A percentile compares a stretch with the other conserved stretches of the same genome.
Conservation (phyloP, 1,140 invertebrate genomes). For the Heliconius himera region DNA sequence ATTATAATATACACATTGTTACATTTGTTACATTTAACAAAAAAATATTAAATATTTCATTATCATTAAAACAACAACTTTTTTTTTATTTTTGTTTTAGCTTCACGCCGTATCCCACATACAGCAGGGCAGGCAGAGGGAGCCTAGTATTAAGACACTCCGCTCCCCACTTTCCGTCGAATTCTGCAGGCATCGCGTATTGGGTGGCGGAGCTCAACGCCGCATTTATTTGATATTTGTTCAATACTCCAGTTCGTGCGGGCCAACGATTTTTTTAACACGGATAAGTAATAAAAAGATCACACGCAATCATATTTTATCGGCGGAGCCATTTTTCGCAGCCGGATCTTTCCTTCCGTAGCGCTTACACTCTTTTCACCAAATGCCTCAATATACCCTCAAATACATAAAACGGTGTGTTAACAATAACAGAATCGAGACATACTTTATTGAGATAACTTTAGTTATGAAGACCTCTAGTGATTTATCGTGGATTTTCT, state of each 20-base stretch:
- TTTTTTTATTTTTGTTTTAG: too few relatives aligned
- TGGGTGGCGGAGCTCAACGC: not conserved
- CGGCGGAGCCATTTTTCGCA: slow-evolving; percentile 61
- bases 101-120: too few relatives aligned
- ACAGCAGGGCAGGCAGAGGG: too few relatives aligned
- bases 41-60: too few relatives aligned
- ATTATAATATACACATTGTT: too few relatives aligned
- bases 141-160: too few relatives aligned
- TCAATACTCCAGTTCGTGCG: slow-evolving; percentile 9
- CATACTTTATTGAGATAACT: slow-evolving; percentile 23
- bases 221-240: slow-evolving; percentile 8
- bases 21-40: too few relatives aligned
- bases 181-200: too few relatives aligned
- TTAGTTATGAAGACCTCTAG: not conserved
- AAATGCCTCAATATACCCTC: slow-evolving; percentile 53
- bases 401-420: slow-evolving; percentile 59
- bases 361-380: slow-evolving; percentile 36
- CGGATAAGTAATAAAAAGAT: slow-evolving; percentile 59
- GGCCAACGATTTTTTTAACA: slow-evolving; percentile 22
- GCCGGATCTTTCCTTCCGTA: slow-evolving; percentile 44
- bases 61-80: too few relatives aligned
- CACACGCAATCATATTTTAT: slow-evolving; percentile 72
- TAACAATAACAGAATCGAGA: slow-evolving; percentile 53
- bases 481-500: not conserved
- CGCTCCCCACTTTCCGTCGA: too few relatives aligned